Conservation (phyloP, 2,797 vertebrate genomes). For the Dryobates pubescens region DNA sequence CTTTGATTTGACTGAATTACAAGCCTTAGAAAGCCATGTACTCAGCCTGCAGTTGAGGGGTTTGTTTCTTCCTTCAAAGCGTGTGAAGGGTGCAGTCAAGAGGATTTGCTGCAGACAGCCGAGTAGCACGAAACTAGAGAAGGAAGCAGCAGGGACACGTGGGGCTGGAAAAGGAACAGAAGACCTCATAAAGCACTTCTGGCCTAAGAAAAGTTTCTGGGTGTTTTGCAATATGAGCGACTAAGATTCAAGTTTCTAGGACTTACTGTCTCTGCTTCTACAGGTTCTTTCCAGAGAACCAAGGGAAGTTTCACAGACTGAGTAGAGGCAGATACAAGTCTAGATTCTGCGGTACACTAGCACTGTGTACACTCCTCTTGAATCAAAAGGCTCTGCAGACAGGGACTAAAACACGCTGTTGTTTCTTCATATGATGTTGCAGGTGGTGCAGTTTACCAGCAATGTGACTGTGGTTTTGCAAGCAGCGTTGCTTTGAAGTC, state of each 20-base stretch:
- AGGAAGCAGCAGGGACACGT: neutral
- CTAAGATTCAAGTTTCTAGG: neutral
- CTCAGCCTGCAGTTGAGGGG: neutral
- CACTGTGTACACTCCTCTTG: neutral
- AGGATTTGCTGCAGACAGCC: neutral
- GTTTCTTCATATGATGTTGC: neutral
- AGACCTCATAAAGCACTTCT: accelerated
- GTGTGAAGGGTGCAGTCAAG: neutral
- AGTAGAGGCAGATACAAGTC: neutral
- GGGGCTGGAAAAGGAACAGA: neutral
- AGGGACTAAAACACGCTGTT: accelerated
- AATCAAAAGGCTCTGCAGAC: neutral
- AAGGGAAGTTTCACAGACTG: neutral
- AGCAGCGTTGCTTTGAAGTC: neutral
- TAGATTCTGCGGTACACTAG: neutral
- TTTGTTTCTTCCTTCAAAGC: conserved; percentile 1
- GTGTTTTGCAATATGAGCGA: neutral
- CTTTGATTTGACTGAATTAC: conserved; percentile 31
- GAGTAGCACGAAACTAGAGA: neutral
- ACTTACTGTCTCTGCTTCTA: neutral
- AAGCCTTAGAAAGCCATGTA: conserved; percentile 18
- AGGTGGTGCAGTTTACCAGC: neutral
- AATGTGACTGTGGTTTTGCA: neutral
- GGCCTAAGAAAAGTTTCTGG: neutral
- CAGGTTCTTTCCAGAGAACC: neutral